phyloP scores from a whole-genome alignment of 2,888 invertebrate species.

The Elmis aenea region DNA sequence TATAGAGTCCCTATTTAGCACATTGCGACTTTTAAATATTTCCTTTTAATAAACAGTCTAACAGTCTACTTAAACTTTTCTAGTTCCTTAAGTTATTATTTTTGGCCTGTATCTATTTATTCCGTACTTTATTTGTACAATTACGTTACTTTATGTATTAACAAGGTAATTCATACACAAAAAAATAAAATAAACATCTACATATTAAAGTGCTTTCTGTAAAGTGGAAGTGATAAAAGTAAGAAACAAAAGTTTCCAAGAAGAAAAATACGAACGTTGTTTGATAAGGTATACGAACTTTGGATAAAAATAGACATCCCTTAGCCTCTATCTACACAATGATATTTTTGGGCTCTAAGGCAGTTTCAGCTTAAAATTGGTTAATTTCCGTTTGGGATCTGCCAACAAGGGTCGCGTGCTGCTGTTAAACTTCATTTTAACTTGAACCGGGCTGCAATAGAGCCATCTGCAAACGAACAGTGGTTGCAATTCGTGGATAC shows the following conservation, averaged over 20 bases:
- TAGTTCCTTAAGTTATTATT: too few relatives aligned
- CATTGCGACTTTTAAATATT: too few relatives aligned
- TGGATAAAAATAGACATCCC: conserved; percentile 16
- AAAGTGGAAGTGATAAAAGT: too few relatives aligned
- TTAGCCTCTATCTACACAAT: conserved; percentile 14
- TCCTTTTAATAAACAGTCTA: too few relatives aligned
- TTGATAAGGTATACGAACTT: conserved; percentile 15
- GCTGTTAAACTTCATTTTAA: conserved; percentile 21
- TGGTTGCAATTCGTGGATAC: conserved; percentile 9
- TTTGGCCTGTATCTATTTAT: too few relatives aligned
- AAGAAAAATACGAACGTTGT: conserved; percentile 15
- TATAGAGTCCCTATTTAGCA: too few relatives aligned
- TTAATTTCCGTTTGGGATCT: conserved; percentile 26
- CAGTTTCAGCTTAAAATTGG: conserved; percentile 23
- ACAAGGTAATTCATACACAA: too few relatives aligned
- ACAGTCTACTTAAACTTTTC: too few relatives aligned
- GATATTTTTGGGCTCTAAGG: conserved; percentile 19
- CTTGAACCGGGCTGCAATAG: conserved; percentile 6
- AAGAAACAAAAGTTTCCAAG: conserved; percentile 14
- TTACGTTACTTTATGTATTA: too few relatives aligned
- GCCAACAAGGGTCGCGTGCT: conserved; percentile 22
- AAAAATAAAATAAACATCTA: too few relatives aligned
- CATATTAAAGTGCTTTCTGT: too few relatives aligned
- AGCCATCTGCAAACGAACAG: conserved; percentile 13
- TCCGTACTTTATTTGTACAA: too few relatives aligned